phyloP scores from a whole-genome alignment of 2,888 invertebrate species.

The Biston betularia region DNA sequence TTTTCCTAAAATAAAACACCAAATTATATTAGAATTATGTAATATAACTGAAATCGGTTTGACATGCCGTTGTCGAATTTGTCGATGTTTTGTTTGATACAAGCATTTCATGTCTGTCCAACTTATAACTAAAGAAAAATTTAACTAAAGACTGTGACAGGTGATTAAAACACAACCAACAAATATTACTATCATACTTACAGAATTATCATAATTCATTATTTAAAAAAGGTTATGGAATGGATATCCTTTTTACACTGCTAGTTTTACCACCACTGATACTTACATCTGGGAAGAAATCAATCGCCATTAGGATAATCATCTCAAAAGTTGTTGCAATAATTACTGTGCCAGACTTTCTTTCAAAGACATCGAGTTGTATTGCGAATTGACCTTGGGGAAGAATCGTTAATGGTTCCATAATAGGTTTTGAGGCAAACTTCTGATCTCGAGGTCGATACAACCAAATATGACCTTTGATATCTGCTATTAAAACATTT shows the following conservation, averaged over 20 bases:
- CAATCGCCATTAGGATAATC: slow-evolving; percentile 64
- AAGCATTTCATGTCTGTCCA: no score
- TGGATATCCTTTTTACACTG: no score
- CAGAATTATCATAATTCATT: not conserved
- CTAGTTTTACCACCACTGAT: slow-evolving; percentile 21
- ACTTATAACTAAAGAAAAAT: no score
- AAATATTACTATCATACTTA: not conserved
- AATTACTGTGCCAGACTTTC: slow-evolving; percentile 68
- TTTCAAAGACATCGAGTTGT: slow-evolving; percentile 72
- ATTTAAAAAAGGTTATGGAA: not conserved
- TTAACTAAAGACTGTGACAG: no score
- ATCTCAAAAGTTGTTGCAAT: slow-evolving; percentile 70
- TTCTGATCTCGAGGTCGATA: slow-evolving; percentile 70
- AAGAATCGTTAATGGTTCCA: slow-evolving; percentile 63
- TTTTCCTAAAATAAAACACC: slow-evolving; percentile 59
- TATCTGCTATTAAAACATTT: slow-evolving; percentile 68
- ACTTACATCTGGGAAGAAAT: slow-evolving; percentile 74
- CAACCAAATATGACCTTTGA: slow-evolving; percentile 65
- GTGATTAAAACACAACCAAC: no score
- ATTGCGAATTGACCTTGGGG: slow-evolving; percentile 72
- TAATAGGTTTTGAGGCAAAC: slow-evolving; percentile 58
- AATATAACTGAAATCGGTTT: not conserved
- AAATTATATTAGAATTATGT: not conserved
- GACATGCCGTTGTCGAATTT: no score
- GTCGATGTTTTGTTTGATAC: no score